These are phyloP conservation scores for Halictus ligatus DNA, from an alignment of 2,888 invertebrate genomes.

Conservation along the genomic window DNA sequence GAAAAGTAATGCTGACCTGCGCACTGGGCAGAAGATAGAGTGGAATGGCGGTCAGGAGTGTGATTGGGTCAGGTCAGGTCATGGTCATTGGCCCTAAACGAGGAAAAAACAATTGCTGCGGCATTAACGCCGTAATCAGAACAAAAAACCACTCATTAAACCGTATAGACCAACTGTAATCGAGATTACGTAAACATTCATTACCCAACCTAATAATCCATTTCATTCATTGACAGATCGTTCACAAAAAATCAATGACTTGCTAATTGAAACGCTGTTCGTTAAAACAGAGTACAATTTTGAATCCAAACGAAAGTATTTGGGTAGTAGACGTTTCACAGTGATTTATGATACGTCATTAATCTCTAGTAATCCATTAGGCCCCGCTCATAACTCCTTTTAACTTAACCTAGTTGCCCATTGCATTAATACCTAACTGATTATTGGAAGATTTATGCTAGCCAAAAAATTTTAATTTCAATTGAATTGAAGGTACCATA, in stretches of 20 bases:
- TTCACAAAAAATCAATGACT: neutral
- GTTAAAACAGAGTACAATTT: neutral
- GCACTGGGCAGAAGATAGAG: slow-evolving; percentile 73
- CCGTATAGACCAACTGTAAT: neutral
- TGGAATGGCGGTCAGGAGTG: slow-evolving; percentile 63
- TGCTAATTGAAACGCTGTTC: neutral
- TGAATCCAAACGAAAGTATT: neutral
- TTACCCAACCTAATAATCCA: neutral
- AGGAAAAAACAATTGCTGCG: neutral
- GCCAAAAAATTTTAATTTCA: neutral
- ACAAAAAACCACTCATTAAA: neutral
- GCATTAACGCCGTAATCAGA: neutral
- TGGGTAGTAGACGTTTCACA: neutral
- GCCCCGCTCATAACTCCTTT: neutral
- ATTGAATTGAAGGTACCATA: neutral
- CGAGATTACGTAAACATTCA: neutral
- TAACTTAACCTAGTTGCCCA: neutral
- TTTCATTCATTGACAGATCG: neutral
- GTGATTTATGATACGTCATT: neutral
- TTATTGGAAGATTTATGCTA: neutral
- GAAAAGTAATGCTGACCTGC: slow-evolving; percentile 75
- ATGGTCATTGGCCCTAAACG: slow-evolving; percentile 70
- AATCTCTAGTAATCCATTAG: neutral
- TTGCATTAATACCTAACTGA: neutral
- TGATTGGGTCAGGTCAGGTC: slow-evolving; percentile 64